Conservation (phyloP, 2,888 invertebrate species). For the Thyatira batis region DNA sequence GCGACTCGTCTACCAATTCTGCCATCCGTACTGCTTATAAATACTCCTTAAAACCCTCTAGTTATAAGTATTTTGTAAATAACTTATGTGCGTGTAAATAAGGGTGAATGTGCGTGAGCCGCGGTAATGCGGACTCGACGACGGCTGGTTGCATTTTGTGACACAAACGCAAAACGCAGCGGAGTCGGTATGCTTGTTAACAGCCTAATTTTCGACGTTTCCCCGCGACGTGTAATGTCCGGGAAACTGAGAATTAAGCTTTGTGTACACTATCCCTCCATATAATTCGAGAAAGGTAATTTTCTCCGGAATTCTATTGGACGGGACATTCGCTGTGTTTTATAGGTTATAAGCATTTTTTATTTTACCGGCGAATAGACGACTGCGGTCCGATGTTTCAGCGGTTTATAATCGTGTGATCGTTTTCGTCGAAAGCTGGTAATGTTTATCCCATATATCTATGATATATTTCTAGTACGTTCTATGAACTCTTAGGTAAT, state of each 20-base stretch:
- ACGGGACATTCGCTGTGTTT: slow-evolving; percentile 66
- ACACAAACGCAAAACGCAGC: slow-evolving; percentile 52
- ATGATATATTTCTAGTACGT: slow-evolving; percentile 98
- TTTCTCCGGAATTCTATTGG: slow-evolving; percentile 77
- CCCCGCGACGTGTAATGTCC: slow-evolving; percentile 35
- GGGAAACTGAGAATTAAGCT: slow-evolving; percentile 48
- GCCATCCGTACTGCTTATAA: slow-evolving; percentile 95
- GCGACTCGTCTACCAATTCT: slow-evolving; percentile 99
- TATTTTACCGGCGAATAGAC: slow-evolving; percentile 75
- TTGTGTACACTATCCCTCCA: slow-evolving; percentile 65
- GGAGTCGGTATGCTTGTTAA: slow-evolving; percentile 53
- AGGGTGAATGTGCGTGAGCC: slow-evolving; percentile 57
- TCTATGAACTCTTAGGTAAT: slow-evolving; percentile 91
- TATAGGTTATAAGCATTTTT: slow-evolving; percentile 54
- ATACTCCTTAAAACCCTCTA: slow-evolving; percentile 39
- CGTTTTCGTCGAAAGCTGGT: slow-evolving; percentile 81
- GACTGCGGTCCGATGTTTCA: slow-evolving; percentile 38
- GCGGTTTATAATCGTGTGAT: slow-evolving; percentile 30
- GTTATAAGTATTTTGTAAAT: slow-evolving; percentile 50
- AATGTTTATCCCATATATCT: slow-evolving; percentile 98
- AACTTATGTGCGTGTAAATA: slow-evolving; percentile 56
- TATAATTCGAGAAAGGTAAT: slow-evolving; percentile 82
- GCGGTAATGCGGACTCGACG: slow-evolving; percentile 76
- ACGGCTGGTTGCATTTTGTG: slow-evolving; percentile 65
- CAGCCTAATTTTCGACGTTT: slow-evolving; percentile 50